Evolutionary conservation across 2,888 invertebrate species (phyloP), one percentile per base, ranked within the genome.

Genomic region (Drosophila histrio): DNA sequence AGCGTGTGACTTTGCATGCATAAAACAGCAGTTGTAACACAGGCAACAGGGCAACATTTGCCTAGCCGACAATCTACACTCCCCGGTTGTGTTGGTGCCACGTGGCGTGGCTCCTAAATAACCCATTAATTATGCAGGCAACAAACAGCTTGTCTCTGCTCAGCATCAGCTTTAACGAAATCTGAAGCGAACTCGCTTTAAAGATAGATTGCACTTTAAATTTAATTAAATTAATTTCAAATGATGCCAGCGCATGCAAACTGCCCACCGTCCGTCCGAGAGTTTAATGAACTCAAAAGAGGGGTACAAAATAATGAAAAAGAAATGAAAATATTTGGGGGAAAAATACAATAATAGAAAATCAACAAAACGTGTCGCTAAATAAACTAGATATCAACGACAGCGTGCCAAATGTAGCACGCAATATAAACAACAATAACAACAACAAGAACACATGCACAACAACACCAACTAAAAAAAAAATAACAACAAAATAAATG

Each of bases 1-100:
- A 72, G 63, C 79, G 73, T 85, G 85, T 59, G 66, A 60, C 64
- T 82, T 82, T 79, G 71, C 82, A 87, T 82, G 79, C 82, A 82
- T 85, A 76, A 87, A 82, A 64, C 56, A 80, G 47, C 57, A 71
- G 66, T 57, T 73, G 70, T 47, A 39, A 49, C 21, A 72, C 46
- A 38, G 30, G 49, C 36, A 30, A n/a, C 13, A 53, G 30, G 59
- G 72, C 83, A 62, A 34, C 71, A 86, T 79, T 79, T 59, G 72
- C 64, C 50, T 60, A 38, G 56, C 13, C 11, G 38, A 30, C 56
- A 36, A 49, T 38, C 17, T 47, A 24, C 15, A 19, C 8, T 1
- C 47, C 21, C 21, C 30, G 5, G 4, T n/a, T 49, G 46, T 47
- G 2, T 21, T 22, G 39, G 24, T 54, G 54, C 53, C 77, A 66